Base-by-base conservation (phyloP, 2,888 invertebrate genomes). In the Melanostoma scalare region DNA sequence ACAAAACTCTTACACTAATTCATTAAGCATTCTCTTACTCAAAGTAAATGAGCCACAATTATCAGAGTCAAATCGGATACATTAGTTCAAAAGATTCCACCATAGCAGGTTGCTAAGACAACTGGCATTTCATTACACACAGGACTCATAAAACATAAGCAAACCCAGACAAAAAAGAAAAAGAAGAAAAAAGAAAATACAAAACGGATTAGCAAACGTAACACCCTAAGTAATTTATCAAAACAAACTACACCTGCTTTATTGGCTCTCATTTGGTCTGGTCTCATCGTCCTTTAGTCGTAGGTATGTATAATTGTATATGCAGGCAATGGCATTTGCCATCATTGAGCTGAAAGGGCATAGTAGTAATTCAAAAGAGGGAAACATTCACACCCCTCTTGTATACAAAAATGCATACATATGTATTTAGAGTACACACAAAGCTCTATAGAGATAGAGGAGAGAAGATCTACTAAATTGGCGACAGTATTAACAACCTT, bases 401-500 rank as follows among this genome's bases (percentile, higher is more conserved):
- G 46, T 42, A 79, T 38, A 56, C 10, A 48, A 31, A 65, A 40
- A 42, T 33, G n/a, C 46, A 48, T 69, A 72, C 38, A 50, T 61
- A 40, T 55, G 63, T 78, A 48, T 50, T 20, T 63, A 2, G 46
- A 46, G 61, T 63, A 53, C 36, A 53, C 53, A 42, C 38, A 36
- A 36, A 71, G 33, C 36, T 8, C 42, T 48, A 48, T 8, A 30
- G n/a, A 60, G 40, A 56, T 31, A 50, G 6, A 9, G n/a, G 48
- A 46, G 35, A 56, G 58, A 55, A 85, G 75, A 85, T 85, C 85
- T 76, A 85, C 76, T 87, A 85, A 86, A 86, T 87, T 87, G 87
- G 87, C 87, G 87, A 87, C 87, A 87, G 86, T 86, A 87, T 87
- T 87, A 88, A 87, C 86, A 86, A 87, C 86, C 86, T 87, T 86